Evolutionary conservation across 2,888 invertebrate genomes (phyloP), one percentile per base, ranked within the genome.

Genomic region (Kuschelorhynchus macadamiae): DNA sequence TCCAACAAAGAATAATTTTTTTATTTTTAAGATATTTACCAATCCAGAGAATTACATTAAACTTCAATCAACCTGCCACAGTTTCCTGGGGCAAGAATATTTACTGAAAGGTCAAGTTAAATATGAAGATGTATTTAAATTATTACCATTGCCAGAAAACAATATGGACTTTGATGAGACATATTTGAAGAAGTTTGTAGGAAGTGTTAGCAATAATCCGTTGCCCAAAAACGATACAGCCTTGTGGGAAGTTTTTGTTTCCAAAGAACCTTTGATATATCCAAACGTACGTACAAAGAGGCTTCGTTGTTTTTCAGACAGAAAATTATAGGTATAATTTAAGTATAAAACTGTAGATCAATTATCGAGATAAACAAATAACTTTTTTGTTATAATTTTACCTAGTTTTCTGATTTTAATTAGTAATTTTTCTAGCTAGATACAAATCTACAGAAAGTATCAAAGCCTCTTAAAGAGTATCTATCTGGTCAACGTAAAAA

Each of bases 191-290:
- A 5, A 5, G 12, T 42, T 42, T 16, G 12, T 18, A 2, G 42
- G 42, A 9, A 42, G 12, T 3, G 9, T 42, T 7, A 16, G 8
- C 9, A 42, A 42, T 42, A 7, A 8, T 16, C 17, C 16, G 16
- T 42, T 42, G 16, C 42, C 42, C 18, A 42, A 42, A 42, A 42
- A 42, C 14, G 42, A 42, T 2, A 42, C 42, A 7, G 42, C 42
- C 17, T 42, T 42, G 14, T 42, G 42, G 42, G 42, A 42, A 42
- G 3, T 42, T 7, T 11, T 9, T 7, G 42, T 42, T 2, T 3
- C 36, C 4, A 36, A 3, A 36, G 11, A 36, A 11, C 36, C 36
- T 36, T 9, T 36, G 36, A 36, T 36, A 11, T 3, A 9, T 11
- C 5, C 36, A n/a, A 36, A 12, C 11, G 36, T 36, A 36, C 9